phyloP scores from a whole-genome alignment of 2,888 invertebrate species.

The Sarcophaga subvicina region DNA sequence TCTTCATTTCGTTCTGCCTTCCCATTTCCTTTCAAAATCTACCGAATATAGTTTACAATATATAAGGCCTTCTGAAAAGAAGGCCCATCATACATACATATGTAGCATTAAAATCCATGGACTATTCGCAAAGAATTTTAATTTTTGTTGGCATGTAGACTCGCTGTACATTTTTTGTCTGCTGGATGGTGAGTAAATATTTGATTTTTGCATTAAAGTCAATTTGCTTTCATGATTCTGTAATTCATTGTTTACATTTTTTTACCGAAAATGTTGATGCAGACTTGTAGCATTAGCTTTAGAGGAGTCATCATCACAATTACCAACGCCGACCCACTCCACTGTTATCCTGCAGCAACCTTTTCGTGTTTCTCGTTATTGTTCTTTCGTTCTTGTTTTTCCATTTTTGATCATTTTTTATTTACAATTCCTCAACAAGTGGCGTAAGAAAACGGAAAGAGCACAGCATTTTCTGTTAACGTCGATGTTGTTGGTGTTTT shows the following conservation, averaged over 20 bases:
- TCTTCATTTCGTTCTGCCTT: no score
- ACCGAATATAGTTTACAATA: no score
- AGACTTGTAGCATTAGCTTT: constrained; percentile 59
- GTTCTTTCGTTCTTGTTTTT: constrained; percentile 32
- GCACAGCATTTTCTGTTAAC: constrained; percentile 39
- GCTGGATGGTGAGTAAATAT: constrained; percentile 78
- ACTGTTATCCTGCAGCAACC: constrained; percentile 17
- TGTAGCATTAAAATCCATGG: no score
- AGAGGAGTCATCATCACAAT: constrained; percentile 7
- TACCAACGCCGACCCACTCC: neutral
- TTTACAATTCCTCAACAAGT: constrained; percentile 63
- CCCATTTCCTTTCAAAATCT: no score
- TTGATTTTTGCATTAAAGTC: constrained; percentile 82
- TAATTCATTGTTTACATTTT: constrained; percentile 81
- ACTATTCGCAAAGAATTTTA: neutral
- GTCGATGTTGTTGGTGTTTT: constrained; percentile 28
- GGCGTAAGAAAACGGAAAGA: constrained; percentile 16
- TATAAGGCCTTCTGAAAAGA: no score
- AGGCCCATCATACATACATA: no score
- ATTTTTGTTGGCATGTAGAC: neutral
- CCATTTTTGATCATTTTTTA: constrained; percentile 30
- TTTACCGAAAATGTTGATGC: constrained; percentile 67
- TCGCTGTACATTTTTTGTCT: constrained; percentile 44
- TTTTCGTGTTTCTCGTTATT: constrained; percentile 34
- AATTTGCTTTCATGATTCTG: constrained; percentile 82